Conservation (phyloP, 1,140 invertebrate species). For the Drosophila pseudoananassae region DNA sequence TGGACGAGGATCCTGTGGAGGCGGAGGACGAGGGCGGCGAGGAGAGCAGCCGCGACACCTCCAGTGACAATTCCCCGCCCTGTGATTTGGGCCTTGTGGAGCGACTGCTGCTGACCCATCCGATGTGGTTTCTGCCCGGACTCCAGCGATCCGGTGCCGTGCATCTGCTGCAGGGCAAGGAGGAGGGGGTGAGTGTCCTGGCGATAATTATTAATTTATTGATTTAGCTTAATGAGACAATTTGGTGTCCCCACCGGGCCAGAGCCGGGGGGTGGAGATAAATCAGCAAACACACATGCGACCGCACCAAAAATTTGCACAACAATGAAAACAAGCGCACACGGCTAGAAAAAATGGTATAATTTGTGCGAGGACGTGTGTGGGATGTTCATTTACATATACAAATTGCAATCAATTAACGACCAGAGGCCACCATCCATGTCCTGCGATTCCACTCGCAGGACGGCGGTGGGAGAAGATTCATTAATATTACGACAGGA, state of each 20-base stretch:
- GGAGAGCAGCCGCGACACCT: slow-evolving; percentile 66
- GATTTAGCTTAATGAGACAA: slow-evolving; percentile 73
- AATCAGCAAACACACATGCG: slow-evolving; percentile 51
- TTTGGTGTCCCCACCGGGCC: slow-evolving; percentile 16
- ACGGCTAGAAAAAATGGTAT: too few species aligned
- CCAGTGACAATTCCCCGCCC: slow-evolving; percentile 84
- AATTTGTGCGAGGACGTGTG: too few species aligned
- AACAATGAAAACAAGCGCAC: slow-evolving; percentile 10
- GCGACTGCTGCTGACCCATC: slow-evolving; percentile 94
- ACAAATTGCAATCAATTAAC: slow-evolving; percentile 80
- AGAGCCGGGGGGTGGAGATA: not conserved
- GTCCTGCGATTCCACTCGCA: not conserved
- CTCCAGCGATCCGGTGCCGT: slow-evolving; percentile 96
- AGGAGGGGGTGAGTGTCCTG: slow-evolving; percentile 91
- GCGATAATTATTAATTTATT: slow-evolving; percentile 72
- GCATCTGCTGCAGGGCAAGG: slow-evolving; percentile 96
- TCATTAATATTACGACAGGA: slow-evolving; percentile 78
- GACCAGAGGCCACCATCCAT: slow-evolving; percentile 12
- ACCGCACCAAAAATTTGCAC: slow-evolving; percentile 65
- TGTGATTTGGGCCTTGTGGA: slow-evolving; percentile 94
- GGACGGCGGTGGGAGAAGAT: slow-evolving; percentile 29
- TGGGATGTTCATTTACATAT: slow-evolving; percentile 60
- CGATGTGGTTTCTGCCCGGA: slow-evolving; percentile 97
- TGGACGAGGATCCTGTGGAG: slow-evolving; percentile 21
- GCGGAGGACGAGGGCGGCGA: slow-evolving; percentile 32